phyloP scores from a whole-genome alignment of 2,888 invertebrate genomes.

The Drosophila subsilvestris region DNA sequence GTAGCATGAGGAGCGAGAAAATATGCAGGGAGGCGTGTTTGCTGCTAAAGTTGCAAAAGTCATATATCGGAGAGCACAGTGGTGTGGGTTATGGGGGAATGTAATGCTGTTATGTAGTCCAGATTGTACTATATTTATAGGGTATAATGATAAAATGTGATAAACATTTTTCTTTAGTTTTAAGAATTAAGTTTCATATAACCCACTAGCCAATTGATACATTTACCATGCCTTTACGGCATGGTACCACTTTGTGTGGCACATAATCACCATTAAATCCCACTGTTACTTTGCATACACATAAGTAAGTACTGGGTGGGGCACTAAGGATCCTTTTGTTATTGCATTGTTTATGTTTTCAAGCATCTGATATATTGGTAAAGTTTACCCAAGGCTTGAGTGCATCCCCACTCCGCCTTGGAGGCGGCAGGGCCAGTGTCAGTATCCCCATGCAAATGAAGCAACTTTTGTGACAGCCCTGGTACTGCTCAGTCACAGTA shows the following conservation, averaged over 20 bases:
- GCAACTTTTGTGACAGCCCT: constrained; percentile 49
- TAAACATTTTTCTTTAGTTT: too few relatives aligned
- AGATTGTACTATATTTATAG: neutral
- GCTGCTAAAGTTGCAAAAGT: constrained; percentile 35
- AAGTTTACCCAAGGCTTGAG: constrained; percentile 57
- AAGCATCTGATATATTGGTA: constrained; percentile 75
- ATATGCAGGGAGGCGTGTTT: constrained; percentile 35
- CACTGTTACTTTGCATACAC: constrained; percentile 16
- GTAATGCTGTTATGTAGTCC: neutral
- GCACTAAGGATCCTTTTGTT: constrained; percentile 5
- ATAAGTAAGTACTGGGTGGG: neutral
- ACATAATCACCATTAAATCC: neutral
- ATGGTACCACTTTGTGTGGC: too few relatives aligned
- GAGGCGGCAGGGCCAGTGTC: neutral
- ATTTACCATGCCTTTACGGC: neutral
- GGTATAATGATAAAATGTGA: neutral
- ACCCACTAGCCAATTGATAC: neutral
- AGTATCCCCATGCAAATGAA: constrained; percentile 61
- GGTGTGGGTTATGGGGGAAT: neutral
- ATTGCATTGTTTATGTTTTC: constrained; percentile 74
- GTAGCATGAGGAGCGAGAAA: constrained; percentile 18
- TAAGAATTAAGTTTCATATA: too few relatives aligned
- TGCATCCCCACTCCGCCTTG: constrained; percentile 8
- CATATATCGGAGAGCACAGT: constrained; percentile 30
- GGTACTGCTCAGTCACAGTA: constrained; percentile 7